Conservation (phyloP, 2,888 invertebrate genomes). For the Leucozona laternaria region DNA sequence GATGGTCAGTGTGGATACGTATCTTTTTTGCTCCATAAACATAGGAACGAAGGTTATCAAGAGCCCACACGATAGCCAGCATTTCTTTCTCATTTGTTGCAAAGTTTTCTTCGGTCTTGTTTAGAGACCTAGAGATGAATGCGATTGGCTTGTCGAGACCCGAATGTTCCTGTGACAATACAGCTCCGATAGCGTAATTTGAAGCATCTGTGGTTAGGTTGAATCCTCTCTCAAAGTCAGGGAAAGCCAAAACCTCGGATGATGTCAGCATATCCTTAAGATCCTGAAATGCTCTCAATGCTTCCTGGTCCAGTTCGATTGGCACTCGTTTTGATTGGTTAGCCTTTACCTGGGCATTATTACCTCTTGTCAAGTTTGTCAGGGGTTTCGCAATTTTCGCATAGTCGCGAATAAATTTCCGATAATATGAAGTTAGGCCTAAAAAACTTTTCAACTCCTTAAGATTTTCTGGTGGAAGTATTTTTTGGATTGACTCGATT, state of each 20-base stretch:
- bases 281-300: too few relatives aligned
- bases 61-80: conserved; percentile 56
- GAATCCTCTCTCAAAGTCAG: too few relatives aligned
- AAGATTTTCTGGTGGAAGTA: not conserved
- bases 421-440: not conserved
- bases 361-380: not conserved
- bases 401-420: conserved; percentile 22
- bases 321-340: conserved; percentile 53
- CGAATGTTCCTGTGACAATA: too few relatives aligned
- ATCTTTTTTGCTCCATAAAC: conserved; percentile 49
- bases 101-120: conserved; percentile 68
- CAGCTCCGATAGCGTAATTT: too few relatives aligned
- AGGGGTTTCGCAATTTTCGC: conserved; percentile 17
- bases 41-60: conserved; percentile 43
- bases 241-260: too few relatives aligned
- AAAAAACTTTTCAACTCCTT: too few relatives aligned
- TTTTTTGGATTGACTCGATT: not conserved
- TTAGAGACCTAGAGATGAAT: too few relatives aligned
- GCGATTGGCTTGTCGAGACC: too few relatives aligned
- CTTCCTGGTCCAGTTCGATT: too few relatives aligned
- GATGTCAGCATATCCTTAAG: too few relatives aligned
- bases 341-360: too few relatives aligned
- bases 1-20: conserved; percentile 50
- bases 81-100: conserved; percentile 62
- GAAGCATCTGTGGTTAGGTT: too few relatives aligned